These are phyloP conservation scores for Lasiurus borealis DNA, from an alignment of 2,113 vertebrate species.

Conservation along the genomic window DNA sequence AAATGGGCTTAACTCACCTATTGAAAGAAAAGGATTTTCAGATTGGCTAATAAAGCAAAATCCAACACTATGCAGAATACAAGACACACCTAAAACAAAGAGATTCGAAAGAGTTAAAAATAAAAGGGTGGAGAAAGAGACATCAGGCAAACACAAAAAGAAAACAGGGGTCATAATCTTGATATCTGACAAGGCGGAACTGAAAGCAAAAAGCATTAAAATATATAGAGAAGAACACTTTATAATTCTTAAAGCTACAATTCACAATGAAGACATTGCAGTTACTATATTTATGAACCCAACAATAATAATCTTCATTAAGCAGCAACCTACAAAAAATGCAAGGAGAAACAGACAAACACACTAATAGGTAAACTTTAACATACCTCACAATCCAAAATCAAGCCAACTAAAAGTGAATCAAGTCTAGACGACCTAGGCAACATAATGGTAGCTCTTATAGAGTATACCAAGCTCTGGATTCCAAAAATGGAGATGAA, in stretches of 20 bases:
- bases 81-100: constrained; percentile 76
- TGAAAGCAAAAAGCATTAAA: constrained; percentile 45
- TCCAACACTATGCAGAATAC: constrained; percentile 69
- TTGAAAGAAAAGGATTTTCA: constrained; percentile 77
- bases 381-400: constrained; percentile 54
- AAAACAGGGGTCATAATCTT: constrained; percentile 56
- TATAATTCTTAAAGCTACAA: neutral
- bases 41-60: constrained; percentile 78
- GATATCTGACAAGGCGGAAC: constrained; percentile 1
- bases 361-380: constrained; percentile 26
- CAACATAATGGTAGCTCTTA: constrained; percentile 3
- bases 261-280: constrained; percentile 18
- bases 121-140: constrained; percentile 67
- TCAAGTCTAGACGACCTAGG: constrained; percentile 9
- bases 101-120: constrained; percentile 72
- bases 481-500: neutral
- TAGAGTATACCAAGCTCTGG: neutral
- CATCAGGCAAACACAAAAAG: constrained; percentile 60
- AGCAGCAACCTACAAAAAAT: constrained; percentile 20
- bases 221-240: constrained; percentile 11
- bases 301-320: constrained; percentile 35
- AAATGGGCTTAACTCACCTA: constrained; percentile 73
- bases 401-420: constrained; percentile 44
- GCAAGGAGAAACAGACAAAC: constrained; percentile 31
- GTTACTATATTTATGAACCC: constrained; percentile 34